phyloP scores from a whole-genome alignment of 2,888 invertebrate genomes.

The Nudaria mundana region DNA sequence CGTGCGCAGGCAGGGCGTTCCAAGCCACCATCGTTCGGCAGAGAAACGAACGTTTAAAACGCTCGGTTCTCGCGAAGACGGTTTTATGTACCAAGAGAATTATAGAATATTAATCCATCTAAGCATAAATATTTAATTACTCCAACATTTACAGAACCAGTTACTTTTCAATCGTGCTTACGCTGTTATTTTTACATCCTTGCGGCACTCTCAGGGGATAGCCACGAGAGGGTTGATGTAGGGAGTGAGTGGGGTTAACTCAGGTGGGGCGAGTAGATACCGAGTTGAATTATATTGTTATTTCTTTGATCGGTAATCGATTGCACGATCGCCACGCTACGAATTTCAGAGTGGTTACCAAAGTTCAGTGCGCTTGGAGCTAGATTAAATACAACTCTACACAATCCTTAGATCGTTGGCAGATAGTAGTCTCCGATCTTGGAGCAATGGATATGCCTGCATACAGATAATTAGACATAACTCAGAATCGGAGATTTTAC shows the following conservation, averaged over 20 bases:
- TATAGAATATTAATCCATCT: too few species aligned
- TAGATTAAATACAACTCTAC: too few species aligned
- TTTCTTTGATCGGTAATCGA: constrained; percentile 35
- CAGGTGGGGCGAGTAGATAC: constrained; percentile 35
- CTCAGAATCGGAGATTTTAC: too few species aligned
- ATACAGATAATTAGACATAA: too few species aligned
- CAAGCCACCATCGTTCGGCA: too few species aligned
- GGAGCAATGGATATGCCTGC: too few species aligned
- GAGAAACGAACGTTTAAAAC: too few species aligned
- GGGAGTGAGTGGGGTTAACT: constrained; percentile 8
- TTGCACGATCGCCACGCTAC: constrained; percentile 21
- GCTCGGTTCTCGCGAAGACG: too few species aligned
- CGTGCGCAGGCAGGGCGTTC: too few species aligned
- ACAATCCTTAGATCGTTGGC: too few species aligned
- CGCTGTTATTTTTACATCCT: constrained; percentile 24
- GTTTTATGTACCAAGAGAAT: too few species aligned
- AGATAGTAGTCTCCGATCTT: too few species aligned
- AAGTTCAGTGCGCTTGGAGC: constrained; percentile 2
- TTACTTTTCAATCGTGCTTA: constrained; percentile 8
- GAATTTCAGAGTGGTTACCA: constrained; percentile 17
- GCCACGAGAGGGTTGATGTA: constrained; percentile 10
- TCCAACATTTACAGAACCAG: constrained; percentile 9
- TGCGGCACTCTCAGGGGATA: constrained; percentile 20
- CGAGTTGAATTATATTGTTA: constrained; percentile 39
- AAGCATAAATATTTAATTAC: background rate